phyloP scores from a whole-genome alignment of 2,888 invertebrate genomes.

The Ceratothoa steindachneri region DNA sequence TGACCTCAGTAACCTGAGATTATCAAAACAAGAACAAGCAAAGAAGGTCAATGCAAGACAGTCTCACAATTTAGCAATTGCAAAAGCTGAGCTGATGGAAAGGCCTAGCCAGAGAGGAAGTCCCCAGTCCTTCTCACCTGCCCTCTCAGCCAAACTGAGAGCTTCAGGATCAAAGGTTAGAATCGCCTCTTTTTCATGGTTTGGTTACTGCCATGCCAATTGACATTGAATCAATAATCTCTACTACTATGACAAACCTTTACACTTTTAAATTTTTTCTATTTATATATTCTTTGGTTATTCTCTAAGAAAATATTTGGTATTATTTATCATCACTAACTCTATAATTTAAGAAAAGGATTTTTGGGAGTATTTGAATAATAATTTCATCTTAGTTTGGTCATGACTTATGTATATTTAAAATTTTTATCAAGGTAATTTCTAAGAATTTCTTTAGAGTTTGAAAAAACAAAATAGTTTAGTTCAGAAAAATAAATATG shows the following conservation, averaged over 20 bases:
- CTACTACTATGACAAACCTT: not conserved
- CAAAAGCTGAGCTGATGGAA: not conserved
- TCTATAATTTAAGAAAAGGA: too few relatives aligned
- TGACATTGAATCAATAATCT: not conserved
- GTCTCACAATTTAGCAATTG: not conserved
- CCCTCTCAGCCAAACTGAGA: constrained; percentile 3
- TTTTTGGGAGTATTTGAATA: too few relatives aligned
- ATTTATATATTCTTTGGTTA: too few relatives aligned
- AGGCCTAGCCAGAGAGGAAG: not conserved
- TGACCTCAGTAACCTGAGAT: not conserved
- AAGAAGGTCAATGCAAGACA: not conserved
- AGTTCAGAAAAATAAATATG: too few relatives aligned
- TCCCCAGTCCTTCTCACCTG: not conserved
- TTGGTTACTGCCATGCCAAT: too few relatives aligned
- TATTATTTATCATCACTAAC: too few relatives aligned
- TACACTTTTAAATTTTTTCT: not conserved
- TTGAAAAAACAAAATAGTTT: too few relatives aligned
- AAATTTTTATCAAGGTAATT: too few relatives aligned
- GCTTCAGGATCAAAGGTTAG: not conserved
- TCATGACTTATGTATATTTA: too few relatives aligned
- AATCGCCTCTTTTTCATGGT: not conserved
- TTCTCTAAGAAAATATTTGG: too few relatives aligned
- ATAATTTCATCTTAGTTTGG: too few relatives aligned
- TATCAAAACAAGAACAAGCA: constrained; percentile 6
- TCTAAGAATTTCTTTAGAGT: too few relatives aligned